Base-by-base conservation (phyloP, 2,797 vertebrate species). In the Antennarius maculatus region DNA sequence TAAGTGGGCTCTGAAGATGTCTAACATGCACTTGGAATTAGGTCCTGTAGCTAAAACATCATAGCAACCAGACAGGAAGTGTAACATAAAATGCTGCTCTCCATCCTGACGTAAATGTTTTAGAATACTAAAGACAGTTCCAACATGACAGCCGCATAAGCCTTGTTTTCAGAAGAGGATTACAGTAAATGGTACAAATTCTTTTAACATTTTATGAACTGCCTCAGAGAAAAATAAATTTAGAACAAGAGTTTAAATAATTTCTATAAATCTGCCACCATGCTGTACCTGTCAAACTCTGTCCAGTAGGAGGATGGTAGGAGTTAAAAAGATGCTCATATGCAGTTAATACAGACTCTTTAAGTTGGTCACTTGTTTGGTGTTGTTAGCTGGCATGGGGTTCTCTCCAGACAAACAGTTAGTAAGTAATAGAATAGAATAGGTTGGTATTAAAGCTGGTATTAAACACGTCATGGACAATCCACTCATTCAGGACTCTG, bases 261-360 rank as follows among this genome's bases (percentile, higher is more conserved):
- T 5, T 41, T 3, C 23, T 11, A 14, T 23, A 12, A 18, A 18
- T 59, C 0, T 31, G 23, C 23, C 51, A 13, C 17, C 23, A 8
- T 49, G 6, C 41, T 43, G 1, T 13, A 56, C 2, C 1, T 59
- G 23, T 56, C 61, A 17, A 31, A 37, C 3, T 0, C 0, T 8
- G 1, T 46, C 8, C 4, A 17, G 3, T n/a, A 55, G 41, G 6
- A 41, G 16, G 29, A 27, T 27, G 8, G n/a, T 28, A 37, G 12
- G n/a, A 1, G 16, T 14, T 23, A 9, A 39, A 39, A 11, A 10
- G 0, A 6, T 45, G 14, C 13, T 1, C 23, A 50, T 6, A 29
- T 43, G 29, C 14, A 34, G 17, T 9, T 0, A 7, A 37, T 18
- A 29, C 47, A 52, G 23, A 49, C 47, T 41, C 16, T 39, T 34